Base-by-base conservation (phyloP, 2,113 vertebrate species). In the Lanius ludovicianus region DNA sequence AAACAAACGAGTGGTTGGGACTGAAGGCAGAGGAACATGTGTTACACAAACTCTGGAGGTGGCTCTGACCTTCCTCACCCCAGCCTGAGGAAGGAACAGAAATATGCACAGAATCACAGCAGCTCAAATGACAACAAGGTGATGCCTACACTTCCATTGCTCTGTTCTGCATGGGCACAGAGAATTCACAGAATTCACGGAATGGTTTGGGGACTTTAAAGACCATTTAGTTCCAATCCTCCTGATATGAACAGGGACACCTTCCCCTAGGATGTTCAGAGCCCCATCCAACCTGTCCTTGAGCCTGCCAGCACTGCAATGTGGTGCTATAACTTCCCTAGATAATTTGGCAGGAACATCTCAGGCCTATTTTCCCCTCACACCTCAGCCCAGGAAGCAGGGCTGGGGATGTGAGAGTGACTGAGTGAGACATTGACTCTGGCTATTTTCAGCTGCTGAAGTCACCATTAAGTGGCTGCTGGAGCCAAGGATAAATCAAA, bases 371-470 rank as follows among this genome's bases (percentile, higher is more conserved):
- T 77, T 87, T 68, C 27, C 21, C 31, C 35, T 52, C 28, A 56
- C 22, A 77, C 12, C 17, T 80, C 52, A 69, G 30, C 6, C 30
- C 86, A 74, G 27, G 50, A 47, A 65, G 39, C 49, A 79, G 19
- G 37, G 59, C 55, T 76, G 52, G n/a, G 70, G 35, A 76, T 4
- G 3, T 10, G 24, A 79, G 44, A 52, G 84, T n/a, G 71, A 27
- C 67, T 47, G 50, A 73, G 52, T 23, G 67, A 90, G 63, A 49
- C 46, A 91, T 64, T 4, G 18, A 27, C 52, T 81, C n/a, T n/a
- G 49, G 60, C 83, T 95, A 90, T 94, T 94, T 94, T 92, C 88
- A 96, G 90, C 62, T 68, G 69, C 83, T 96, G 96, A 96, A 92
- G 75, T 96, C 95, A 95, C 83, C 69, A 44, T 44, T 71, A 84